Conservation (phyloP, 2,888 invertebrate genomes). For the Cheilosia variabilis region DNA sequence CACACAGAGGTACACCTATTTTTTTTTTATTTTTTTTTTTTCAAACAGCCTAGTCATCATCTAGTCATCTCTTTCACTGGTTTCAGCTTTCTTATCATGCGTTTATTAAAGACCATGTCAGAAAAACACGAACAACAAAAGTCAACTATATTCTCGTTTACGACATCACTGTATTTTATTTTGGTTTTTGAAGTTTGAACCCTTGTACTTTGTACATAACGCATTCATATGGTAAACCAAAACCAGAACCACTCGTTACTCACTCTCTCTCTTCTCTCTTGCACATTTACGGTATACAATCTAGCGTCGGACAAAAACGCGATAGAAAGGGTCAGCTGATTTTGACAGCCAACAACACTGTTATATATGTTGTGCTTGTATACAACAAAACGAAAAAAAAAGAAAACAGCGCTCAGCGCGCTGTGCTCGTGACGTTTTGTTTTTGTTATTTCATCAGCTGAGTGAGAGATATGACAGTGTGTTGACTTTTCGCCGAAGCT, state of each 20-base stretch:
- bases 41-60: not conserved
- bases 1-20: too few species aligned
- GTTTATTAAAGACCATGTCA: conserved; percentile 6
- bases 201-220: not conserved
- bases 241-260: conserved; percentile 20
- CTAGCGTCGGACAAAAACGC: conserved; percentile 20
- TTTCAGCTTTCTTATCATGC: conserved; percentile 13
- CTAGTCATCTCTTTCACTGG: conserved; percentile 8
- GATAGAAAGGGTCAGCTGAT: conserved; percentile 77
- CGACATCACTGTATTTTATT: conserved; percentile 16
- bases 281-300: conserved; percentile 20
- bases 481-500: conserved; percentile 24
- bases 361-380: not conserved
- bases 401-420: not conserved
- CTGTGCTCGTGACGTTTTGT: conserved; percentile 1
- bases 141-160: not conserved
- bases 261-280: conserved; percentile 52
- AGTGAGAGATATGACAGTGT: conserved; percentile 26
- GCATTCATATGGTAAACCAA: too few species aligned
- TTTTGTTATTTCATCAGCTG: conserved; percentile 55
- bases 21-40: not conserved
- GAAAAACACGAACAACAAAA: conserved; percentile 9
- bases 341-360: conserved; percentile 68
- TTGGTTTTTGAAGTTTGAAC: conserved; percentile 15
- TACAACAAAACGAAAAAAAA: not conserved